Evolutionary conservation across 2,113 vertebrate species (phyloP).

Genomic region (Machaerirhynchus nigripectus): DNA sequence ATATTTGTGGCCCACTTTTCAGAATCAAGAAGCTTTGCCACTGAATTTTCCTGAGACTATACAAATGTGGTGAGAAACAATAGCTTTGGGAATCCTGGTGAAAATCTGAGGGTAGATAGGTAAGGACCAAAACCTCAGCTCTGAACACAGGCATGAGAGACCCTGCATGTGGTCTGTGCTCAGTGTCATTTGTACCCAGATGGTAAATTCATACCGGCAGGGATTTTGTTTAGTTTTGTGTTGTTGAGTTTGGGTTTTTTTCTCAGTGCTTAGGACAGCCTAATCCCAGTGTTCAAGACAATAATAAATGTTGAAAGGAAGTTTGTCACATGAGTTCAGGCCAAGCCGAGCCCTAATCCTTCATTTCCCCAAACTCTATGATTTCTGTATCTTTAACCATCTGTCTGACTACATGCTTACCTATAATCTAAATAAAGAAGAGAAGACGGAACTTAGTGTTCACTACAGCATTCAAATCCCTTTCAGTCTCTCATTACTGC

Average conservation of each 20-base stretch:
- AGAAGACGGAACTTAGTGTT: background rate
- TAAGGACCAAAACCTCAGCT: background rate
- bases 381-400: background rate
- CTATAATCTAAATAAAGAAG: background rate
- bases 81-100: background rate
- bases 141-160: background rate
- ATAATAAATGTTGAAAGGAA: background rate
- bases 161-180: background rate
- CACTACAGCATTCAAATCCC: background rate
- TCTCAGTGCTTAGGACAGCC: background rate
- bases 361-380: background rate
- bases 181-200: background rate
- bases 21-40: background rate
- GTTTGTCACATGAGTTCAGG: background rate
- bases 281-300: background rate
- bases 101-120: background rate
- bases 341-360: background rate
- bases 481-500: background rate
- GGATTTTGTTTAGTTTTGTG: background rate
- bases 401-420: background rate
- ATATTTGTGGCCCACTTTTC: background rate
- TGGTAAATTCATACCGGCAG: background rate
- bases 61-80: background rate
- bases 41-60: background rate
- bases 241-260: accelerated